A percentile compares a stretch with the other conserved stretches of the same genome.
Conservation (phyloP, 2,113 vertebrate genomes). For the Actenoides lindsayi region DNA sequence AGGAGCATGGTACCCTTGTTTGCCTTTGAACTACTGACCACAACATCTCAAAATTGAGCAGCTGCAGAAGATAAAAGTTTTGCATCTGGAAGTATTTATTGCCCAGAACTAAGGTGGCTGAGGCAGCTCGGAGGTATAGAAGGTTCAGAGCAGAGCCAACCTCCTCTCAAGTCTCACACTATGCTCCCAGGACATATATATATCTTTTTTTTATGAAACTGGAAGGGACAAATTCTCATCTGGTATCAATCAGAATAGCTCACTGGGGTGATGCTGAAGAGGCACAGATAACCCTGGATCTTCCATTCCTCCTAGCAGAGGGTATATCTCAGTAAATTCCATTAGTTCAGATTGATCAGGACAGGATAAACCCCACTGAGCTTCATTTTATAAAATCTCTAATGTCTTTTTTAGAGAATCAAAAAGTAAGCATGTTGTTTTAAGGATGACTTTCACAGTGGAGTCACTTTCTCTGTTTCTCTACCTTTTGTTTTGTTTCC, state of each 20-base stretch:
- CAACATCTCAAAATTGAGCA: neutral
- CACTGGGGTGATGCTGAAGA: neutral
- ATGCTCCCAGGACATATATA: neutral
- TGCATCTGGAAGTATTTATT: neutral
- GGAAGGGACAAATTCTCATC: neutral
- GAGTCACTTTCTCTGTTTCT: constrained; percentile 42
- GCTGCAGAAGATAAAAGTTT: neutral
- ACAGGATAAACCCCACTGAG: neutral
- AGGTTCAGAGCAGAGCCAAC: neutral
- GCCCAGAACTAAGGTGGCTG: neutral
- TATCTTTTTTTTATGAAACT: neutral
- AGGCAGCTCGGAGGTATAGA: neutral
- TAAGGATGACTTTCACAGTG: neutral
- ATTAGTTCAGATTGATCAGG: neutral
- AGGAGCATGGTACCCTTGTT: neutral
- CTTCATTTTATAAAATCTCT: neutral
- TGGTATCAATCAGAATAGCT: neutral
- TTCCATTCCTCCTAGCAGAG: neutral
- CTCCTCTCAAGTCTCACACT: neutral
- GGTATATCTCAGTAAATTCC: neutral
- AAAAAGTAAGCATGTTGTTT: neutral
- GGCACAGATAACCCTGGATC: neutral
- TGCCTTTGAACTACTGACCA: neutral
- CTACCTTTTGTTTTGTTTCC: constrained; percentile 62
- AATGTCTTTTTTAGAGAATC: neutral